Base-by-base conservation (phyloP, 1,140 invertebrate genomes). In the Solenopsis invicta region DNA sequence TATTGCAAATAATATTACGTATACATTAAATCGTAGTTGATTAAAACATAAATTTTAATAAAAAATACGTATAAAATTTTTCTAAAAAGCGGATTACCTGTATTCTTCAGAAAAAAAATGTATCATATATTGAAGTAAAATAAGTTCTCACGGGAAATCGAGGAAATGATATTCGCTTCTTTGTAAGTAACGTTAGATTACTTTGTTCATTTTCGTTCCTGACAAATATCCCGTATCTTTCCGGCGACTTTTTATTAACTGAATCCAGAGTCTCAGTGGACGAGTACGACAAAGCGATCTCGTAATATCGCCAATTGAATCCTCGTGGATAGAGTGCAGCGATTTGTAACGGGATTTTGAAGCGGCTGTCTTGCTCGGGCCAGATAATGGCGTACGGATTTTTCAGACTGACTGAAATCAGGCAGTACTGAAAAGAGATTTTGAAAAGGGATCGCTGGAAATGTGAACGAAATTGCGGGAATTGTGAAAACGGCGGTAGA, bases 231-330 rank as follows among this genome's bases (percentile, higher is more conserved):
- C 3, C 41, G 64, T 64, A 88, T 91, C 88, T 66, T 77, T 66
- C 64, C 18, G 80, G 66, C 74, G 69, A 52, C 41, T 78, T 78
- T 86, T 85, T 81, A 82, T 88, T 88, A 87, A 90, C 87, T 52
- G 62, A 45, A 75, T 59, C 74, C 69, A 12, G 21, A 72, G 37
- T 56, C 61, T 80, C 76, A 34, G 52, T 56, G 59, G 72, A 71
- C 64, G 64, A 67, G 21, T 18, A 69, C 77, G 87, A 88, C 62
- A 91, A 91, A 91, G 86, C 84, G 84, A 56, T 56, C 75, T 54
- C 75, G 66, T 91, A 88, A 91, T 91, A 88, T 88, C 86, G 69
- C 48, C 88, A 89, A 91, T 91, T 89, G 88, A 89, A 91, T 91
- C 86, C 75, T 84, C 54, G 62, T 67, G 86, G 62, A 88, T 89